Evolutionary conservation across 1,140 invertebrate genomes (phyloP).

Genomic region (Globodera ellingtonae): DNA sequence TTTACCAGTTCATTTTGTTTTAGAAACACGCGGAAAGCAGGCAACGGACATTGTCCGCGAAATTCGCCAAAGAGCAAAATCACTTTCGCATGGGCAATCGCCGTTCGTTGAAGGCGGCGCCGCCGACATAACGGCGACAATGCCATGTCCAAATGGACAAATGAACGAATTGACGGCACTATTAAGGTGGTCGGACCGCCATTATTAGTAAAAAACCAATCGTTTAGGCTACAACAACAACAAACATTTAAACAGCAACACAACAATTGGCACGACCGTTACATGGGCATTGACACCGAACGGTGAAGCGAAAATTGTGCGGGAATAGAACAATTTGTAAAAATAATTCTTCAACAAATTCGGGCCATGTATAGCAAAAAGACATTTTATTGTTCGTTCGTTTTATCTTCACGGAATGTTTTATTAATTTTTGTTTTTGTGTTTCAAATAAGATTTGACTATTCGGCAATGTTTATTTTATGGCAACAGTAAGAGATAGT

Average conservation of each 20-base stretch:
- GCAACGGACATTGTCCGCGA: slow-evolving; percentile 45
- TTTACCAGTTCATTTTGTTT: neutral
- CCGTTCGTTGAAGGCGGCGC: neutral
- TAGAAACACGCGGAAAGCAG: slow-evolving; percentile 52
- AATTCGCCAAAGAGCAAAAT: slow-evolving; percentile 48
- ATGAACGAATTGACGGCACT: neutral
- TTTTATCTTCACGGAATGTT: too few relatives aligned
- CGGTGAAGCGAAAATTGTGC: neutral
- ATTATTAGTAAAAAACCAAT: neutral
- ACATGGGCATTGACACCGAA: slow-evolving; percentile 26
- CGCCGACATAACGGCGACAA: neutral
- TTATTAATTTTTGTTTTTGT: too few relatives aligned
- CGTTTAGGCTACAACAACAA: slow-evolving; percentile 25
- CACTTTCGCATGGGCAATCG: slow-evolving; percentile 27
- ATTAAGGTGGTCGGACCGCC: neutral
- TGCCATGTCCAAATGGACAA: neutral
- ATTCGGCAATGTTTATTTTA: too few relatives aligned
- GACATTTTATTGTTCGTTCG: neutral
- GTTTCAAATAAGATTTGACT: too few relatives aligned
- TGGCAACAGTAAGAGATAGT: too few relatives aligned
- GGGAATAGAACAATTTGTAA: neutral
- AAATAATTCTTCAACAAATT: neutral
- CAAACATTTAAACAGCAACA: slow-evolving; percentile 8
- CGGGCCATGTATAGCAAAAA: neutral
- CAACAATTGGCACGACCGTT: slow-evolving; percentile 23